A percentile compares a stretch with the other conserved stretches of the same genome.
These are phyloP conservation scores for Stegodyphus dumicola DNA, from an alignment of 1,140 invertebrate species.

Conservation along the genomic window DNA sequence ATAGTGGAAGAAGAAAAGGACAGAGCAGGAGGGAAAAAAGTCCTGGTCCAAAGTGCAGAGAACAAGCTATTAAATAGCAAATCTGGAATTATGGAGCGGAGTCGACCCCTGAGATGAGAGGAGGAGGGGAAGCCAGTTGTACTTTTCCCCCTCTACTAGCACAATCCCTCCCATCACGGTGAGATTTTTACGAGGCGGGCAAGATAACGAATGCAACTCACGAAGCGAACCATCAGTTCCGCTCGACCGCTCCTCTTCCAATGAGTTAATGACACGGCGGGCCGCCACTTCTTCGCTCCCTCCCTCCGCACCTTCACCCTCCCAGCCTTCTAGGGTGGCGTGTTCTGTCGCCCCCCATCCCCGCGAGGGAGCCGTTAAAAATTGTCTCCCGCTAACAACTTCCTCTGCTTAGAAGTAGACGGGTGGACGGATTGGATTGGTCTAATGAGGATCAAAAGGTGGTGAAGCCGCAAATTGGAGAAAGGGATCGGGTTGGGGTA, in stretches of 20 bases:
- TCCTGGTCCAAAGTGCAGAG: slow-evolving; percentile 31
- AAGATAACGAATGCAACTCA: slow-evolving; percentile 59
- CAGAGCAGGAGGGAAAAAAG: slow-evolving; percentile 17
- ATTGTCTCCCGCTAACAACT: slow-evolving; percentile 59
- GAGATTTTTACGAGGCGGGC: slow-evolving; percentile 51
- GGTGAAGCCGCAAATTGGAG: slow-evolving; percentile 57
- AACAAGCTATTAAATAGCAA: slow-evolving; percentile 61
- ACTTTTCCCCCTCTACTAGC: neutral
- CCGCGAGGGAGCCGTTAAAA: slow-evolving; percentile 51
- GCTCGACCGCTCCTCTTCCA: slow-evolving; percentile 35
- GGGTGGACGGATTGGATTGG: slow-evolving; percentile 21
- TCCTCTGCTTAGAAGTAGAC: slow-evolving; percentile 5
- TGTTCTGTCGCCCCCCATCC: neutral
- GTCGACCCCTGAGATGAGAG: slow-evolving; percentile 28
- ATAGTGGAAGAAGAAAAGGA: neutral
- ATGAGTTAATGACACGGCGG: slow-evolving; percentile 59
- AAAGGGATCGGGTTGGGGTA: slow-evolving; percentile 1
- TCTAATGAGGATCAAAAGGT: slow-evolving; percentile 61
- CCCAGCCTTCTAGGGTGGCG: neutral
- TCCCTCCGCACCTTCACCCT: neutral
- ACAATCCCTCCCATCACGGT: slow-evolving; percentile 21
- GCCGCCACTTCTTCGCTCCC: slow-evolving; percentile 11
- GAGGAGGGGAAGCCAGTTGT: neutral
- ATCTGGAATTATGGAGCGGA: slow-evolving; percentile 55
- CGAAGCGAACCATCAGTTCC: slow-evolving; percentile 56